phyloP scores from a whole-genome alignment of 2,113 vertebrate genomes.

The Ranitomeya imitator region DNA sequence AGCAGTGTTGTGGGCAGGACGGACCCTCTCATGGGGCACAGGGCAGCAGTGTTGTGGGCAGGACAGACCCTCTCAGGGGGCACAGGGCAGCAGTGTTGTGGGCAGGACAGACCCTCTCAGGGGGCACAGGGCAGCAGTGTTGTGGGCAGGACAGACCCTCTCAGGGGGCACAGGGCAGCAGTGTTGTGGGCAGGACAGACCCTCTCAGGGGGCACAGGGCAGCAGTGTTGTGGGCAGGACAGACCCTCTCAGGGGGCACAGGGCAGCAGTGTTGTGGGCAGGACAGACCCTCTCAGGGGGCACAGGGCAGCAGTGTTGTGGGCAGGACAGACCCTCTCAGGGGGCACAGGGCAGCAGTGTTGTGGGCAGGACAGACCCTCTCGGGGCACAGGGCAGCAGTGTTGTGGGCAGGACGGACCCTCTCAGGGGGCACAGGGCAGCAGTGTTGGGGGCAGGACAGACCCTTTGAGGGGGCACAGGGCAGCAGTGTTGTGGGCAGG shows the following conservation, averaged over 20 bases:
- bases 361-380: neutral
- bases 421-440: neutral
- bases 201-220: too few species aligned
- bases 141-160: too few species aligned
- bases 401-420: too few species aligned
- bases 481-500: neutral
- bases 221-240: too few species aligned
- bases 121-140: neutral
- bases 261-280: too few species aligned
- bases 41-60: neutral
- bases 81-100: neutral
- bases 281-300: too few species aligned
- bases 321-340: too few species aligned
- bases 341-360: neutral
- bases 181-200: too few species aligned
- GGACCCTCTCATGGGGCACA: neutral
- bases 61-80: neutral
- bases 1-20: neutral
- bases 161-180: too few species aligned
- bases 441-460: neutral
- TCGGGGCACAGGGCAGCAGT: too few species aligned
- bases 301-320: too few species aligned
- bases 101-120: neutral
- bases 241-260: too few species aligned
- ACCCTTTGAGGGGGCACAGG: neutral